Evolutionary conservation across 2,113 vertebrate genomes (phyloP).

Genomic region (Tonatia bakeri): DNA sequence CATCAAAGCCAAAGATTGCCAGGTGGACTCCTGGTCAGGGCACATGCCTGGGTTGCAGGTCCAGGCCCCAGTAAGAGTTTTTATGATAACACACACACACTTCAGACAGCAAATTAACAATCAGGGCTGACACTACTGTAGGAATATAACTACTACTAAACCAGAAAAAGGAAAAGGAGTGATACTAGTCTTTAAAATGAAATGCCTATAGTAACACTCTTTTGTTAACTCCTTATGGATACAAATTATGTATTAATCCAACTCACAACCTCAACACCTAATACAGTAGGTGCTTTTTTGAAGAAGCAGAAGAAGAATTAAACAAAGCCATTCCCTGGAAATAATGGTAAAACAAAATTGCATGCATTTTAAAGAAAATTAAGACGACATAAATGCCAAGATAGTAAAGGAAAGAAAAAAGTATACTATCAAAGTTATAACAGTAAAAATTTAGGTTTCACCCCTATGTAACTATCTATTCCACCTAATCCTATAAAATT

Average conservation of each 20-base stretch:
- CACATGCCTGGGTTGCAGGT: no score
- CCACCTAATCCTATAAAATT: neutral
- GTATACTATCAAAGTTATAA: neutral
- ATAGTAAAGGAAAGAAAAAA: neutral
- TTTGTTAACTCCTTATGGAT: neutral
- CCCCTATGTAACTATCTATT: neutral
- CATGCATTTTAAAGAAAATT: neutral
- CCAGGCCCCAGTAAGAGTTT: neutral
- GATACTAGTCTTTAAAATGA: neutral
- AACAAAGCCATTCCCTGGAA: neutral
- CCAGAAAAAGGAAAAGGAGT: neutral
- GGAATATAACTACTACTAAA: neutral
- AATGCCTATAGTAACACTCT: neutral
- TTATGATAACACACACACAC: neutral
- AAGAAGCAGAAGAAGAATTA: no score
- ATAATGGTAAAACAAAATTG: neutral
- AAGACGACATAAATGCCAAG: neutral
- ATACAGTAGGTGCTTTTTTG: neutral
- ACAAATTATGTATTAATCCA: neutral
- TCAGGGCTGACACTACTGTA: neutral
- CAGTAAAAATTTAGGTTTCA: neutral
- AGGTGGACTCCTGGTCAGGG: no score
- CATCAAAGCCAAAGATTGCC: no score
- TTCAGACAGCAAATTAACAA: neutral
- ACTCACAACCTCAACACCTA: neutral